Evolutionary conservation across 2,888 invertebrate species (phyloP).

Genomic region (Flabesymbios commensalis): DNA sequence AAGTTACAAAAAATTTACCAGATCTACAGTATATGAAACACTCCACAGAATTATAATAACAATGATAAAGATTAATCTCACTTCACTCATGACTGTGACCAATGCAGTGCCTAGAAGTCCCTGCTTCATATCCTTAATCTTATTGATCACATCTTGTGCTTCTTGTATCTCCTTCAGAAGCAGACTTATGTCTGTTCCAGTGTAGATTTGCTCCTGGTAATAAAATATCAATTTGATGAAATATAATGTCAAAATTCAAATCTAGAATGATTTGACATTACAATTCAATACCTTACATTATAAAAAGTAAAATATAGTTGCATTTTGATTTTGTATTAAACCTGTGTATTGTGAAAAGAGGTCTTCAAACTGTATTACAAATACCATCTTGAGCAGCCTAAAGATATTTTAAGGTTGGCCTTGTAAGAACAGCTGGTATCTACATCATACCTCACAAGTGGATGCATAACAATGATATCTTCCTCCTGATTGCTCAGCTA

Average conservation of each 20-base stretch:
- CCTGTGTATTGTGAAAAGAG: too few species aligned
- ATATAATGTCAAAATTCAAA: constrained; percentile 3
- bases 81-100: constrained; percentile 60
- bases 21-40: too few species aligned
- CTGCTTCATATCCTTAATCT: constrained; percentile 60
- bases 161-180: constrained; percentile 57
- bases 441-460: constrained; percentile 52
- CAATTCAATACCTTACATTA: too few species aligned
- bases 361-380: too few species aligned
- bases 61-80: constrained; percentile 25
- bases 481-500: constrained; percentile 57
- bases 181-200: constrained; percentile 59
- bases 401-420: not conserved
- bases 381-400: not conserved
- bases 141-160: constrained; percentile 58
- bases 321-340: too few species aligned
- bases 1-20: too few species aligned
- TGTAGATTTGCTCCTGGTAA: constrained; percentile 57
- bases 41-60: not conserved
- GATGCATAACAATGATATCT: constrained; percentile 60
- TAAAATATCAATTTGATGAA: not conserved
- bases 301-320: too few species aligned
- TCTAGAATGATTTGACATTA: not conserved
- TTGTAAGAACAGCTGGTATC: not conserved
- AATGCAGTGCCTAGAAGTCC: constrained; percentile 61